Percentiles rank a stretch among this genome's conserved stretches.
Evolutionary conservation across 2,888 invertebrate species (phyloP).

Genomic region (Coelinius sp.): DNA sequence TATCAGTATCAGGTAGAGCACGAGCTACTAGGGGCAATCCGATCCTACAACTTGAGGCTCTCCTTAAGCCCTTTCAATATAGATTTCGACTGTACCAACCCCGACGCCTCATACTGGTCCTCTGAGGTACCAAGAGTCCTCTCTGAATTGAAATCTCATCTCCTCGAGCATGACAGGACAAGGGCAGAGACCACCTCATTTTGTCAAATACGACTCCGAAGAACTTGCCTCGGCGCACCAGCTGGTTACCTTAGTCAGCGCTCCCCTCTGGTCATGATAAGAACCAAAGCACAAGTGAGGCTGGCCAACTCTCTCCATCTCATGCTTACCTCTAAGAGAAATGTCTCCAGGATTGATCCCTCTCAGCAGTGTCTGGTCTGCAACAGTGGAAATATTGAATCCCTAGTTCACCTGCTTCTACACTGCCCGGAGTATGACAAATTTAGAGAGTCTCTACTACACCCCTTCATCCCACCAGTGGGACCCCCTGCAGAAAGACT

Average conservation of each 20-base stretch:
- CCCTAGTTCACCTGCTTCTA: background rate
- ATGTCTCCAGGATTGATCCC: background rate
- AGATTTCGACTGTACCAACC: background rate
- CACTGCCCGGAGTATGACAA: background rate
- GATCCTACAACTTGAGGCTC: background rate
- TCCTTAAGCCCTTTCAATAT: background rate
- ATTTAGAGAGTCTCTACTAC: background rate
- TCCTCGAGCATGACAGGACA: background rate
- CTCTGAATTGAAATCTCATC: background rate
- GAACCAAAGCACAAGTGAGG: background rate
- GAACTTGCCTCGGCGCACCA: background rate
- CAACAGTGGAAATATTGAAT: background rate
- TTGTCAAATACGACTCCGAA: background rate
- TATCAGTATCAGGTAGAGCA: background rate
- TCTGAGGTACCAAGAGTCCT: background rate
- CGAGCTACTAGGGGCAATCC: background rate
- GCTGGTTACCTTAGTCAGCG: background rate
- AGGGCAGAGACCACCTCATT: background rate
- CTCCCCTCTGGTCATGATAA: background rate
- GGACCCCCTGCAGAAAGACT: background rate
- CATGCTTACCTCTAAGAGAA: background rate
- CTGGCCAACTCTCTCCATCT: background rate
- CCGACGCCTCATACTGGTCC: background rate
- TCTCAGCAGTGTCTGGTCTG: background rate
- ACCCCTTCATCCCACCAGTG: background rate